phyloP scores from a whole-genome alignment of 2,797 vertebrate genomes.

The Anguilla marmorata region DNA sequence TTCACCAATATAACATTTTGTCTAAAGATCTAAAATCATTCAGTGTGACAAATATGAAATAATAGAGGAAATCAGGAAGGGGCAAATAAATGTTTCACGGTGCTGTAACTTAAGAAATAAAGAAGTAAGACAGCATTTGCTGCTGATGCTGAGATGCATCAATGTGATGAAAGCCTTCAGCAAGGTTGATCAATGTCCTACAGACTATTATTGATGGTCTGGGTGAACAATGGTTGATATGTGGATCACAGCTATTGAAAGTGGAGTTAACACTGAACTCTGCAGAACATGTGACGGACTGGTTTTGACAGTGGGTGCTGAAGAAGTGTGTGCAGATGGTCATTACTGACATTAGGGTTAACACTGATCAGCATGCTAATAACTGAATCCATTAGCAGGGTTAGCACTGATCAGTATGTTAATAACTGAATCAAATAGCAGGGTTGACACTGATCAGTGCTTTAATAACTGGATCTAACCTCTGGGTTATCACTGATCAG shows the following conservation, averaged over 20 bases:
- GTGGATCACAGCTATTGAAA: background rate
- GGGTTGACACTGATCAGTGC: background rate
- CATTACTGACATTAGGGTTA: conserved; percentile 8
- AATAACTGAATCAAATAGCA: background rate
- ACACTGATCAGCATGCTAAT: conserved; percentile 11
- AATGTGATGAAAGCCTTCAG: background rate
- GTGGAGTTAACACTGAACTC: conserved; percentile 43
- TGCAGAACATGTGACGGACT: conserved; percentile 32
- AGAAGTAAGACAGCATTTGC: background rate
- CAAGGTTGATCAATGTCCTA: conserved; percentile 40
- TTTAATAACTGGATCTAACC: background rate
- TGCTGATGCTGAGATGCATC: background rate
- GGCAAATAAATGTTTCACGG: too few species aligned
- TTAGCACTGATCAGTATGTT: conserved; percentile 7
- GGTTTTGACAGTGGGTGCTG: conserved; percentile 41
- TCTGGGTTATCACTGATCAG: background rate
- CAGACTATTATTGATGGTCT: conserved; percentile 24
- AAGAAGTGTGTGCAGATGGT: conserved; percentile 38
- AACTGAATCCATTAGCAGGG: background rate
- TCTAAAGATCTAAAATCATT: too few species aligned
- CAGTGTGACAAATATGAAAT: too few species aligned
- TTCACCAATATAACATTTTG: too few species aligned
- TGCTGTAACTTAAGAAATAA: background rate
- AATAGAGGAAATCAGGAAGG: too few species aligned
- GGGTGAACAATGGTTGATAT: background rate